Conservation (phyloP, 2,113 vertebrate species). For the Galbula dea region DNA sequence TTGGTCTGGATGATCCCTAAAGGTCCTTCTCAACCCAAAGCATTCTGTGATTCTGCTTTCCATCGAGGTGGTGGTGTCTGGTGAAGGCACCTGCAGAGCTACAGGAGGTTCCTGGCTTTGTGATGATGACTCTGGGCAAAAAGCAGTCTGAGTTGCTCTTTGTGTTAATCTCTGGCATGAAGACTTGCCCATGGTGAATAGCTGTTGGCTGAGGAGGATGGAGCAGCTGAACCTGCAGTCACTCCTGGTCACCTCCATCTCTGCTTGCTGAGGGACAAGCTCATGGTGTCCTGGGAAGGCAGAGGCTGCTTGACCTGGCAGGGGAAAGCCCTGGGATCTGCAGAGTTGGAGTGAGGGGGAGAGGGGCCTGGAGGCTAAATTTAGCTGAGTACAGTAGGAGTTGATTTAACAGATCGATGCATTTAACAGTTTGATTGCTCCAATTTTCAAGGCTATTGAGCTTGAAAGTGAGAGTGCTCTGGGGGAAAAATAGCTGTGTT, state of each 20-base stretch:
- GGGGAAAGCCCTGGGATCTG: not conserved
- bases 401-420: conserved; percentile 58
- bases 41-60: not conserved
- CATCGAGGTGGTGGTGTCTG: not conserved
- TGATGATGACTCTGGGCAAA: not conserved
- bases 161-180: not conserved
- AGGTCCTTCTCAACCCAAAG: not conserved
- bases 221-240: not conserved
- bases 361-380: conserved; percentile 37
- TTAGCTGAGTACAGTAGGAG: conserved; percentile 31
- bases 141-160: not conserved
- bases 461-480: conserved; percentile 30
- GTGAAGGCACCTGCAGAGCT: fast-evolving
- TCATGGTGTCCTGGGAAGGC: not conserved
- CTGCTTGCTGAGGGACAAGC: not conserved
- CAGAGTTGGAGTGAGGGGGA: not conserved
- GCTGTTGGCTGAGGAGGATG: not conserved
- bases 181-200: fast-evolving
- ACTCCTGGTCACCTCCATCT: not conserved
- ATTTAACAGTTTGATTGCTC: conserved; percentile 47
- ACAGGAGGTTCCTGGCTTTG: not conserved
- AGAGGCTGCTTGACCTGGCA: not conserved
- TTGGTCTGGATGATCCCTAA: not conserved
- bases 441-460: conserved; percentile 67
- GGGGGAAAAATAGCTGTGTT: conserved; percentile 43